phyloP scores from a whole-genome alignment of 2,888 invertebrate genomes.

The Danaus chrysippus region DNA sequence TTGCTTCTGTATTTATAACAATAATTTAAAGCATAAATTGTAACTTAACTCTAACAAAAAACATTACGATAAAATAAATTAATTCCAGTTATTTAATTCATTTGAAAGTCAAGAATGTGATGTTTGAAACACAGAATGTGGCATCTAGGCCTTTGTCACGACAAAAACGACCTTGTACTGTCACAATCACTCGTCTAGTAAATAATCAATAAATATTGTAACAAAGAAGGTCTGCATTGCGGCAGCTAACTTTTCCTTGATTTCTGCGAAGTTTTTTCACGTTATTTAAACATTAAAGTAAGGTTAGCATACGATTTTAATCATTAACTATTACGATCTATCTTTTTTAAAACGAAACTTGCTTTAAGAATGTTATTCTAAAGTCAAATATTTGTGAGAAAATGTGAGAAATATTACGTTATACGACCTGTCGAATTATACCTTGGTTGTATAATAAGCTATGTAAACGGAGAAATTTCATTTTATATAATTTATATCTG shows the following conservation, averaged over 20 bases:
- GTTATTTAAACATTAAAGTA: neutral
- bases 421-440: neutral
- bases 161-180: slow-evolving; percentile 31
- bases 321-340: neutral
- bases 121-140: slow-evolving; percentile 24
- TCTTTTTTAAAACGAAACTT: neutral
- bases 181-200: slow-evolving; percentile 25
- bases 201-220: slow-evolving; percentile 3
- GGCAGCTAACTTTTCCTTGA: slow-evolving; percentile 1
- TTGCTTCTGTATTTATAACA: too few species aligned
- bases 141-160: slow-evolving; percentile 35
- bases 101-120: slow-evolving; percentile 14
- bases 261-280: neutral
- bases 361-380: too few species aligned
- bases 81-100: slow-evolving; percentile 8
- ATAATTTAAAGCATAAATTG: neutral
- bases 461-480: slow-evolving; percentile 22
- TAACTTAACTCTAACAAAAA: neutral
- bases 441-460: neutral
- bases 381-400: too few species aligned
- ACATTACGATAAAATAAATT: slow-evolving; percentile 6
- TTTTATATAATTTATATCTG: neutral
- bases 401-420: too few species aligned
- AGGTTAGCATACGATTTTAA: too few species aligned
- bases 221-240: slow-evolving; percentile 15